Evolutionary conservation across 2,888 invertebrate genomes (phyloP), one percentile per base, ranked within the genome.

Genomic region (Euplagia quadripunctaria): DNA sequence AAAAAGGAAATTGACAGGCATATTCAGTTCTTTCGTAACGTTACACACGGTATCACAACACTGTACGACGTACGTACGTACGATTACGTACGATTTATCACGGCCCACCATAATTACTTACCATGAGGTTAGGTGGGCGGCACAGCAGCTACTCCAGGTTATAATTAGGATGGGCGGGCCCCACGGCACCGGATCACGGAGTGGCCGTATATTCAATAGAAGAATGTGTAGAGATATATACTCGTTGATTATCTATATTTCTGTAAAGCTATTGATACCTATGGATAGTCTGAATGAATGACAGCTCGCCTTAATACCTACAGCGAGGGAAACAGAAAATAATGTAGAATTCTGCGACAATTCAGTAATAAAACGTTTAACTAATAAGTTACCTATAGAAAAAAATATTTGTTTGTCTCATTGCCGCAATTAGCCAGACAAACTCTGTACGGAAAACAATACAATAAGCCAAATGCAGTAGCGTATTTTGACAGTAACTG

Each of bases 151-250:
- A 73, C 80, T 82, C 82, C 79, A 80, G 78, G 74, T 78, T 87
- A 86, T 89, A 89, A 89, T 89, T 90, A 89, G 75, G 77, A 73
- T 71, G 82, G 89, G 88, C 86, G 89, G 86, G 72, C 72, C 76
- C 75, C 85, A 69, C 31, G 52, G 67, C 64, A 68, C 70, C 75
- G 75, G 72, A 51, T 58, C 70, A 70, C 58, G 75, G 46, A 58
- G 51, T 46, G 31, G 58, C 51, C 49, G 58, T 52, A 41, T 75
- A 43, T 69, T 69, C 65, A 58, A 61, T 61, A 43, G 64, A 16
- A 71, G n/a, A 71, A 73, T 20, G 4, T 66, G 61, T 73, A 65
- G 51, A 66, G 46, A 66, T 63, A 43, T 20, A 41, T 49, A 42
- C 67, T 20, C 43, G 51, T 66, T 66, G 41, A 65, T 58, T 68